A percentile compares a stretch with the other conserved stretches of the same genome.
These are phyloP conservation scores for Lordiphosa clarofinis DNA, from an alignment of 1,140 invertebrate genomes.

Conservation along the genomic window DNA sequence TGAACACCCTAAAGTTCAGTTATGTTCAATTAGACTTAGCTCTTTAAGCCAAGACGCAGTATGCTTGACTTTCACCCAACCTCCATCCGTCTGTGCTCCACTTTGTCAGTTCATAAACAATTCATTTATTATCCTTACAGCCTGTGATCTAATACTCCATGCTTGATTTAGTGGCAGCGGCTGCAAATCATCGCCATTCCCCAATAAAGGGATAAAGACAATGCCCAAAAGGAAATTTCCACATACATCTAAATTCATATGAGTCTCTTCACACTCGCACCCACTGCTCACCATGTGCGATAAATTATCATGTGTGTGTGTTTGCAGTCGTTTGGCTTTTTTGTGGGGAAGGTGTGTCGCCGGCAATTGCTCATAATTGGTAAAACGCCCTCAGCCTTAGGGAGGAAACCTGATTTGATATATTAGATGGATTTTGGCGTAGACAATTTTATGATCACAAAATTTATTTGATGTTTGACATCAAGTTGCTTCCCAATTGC, in stretches of 20 bases:
- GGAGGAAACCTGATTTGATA: slow-evolving; percentile 46
- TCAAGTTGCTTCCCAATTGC: slow-evolving; percentile 41
- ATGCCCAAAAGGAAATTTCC: slow-evolving; percentile 2
- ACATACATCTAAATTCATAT: slow-evolving; percentile 22
- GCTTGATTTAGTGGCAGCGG: slow-evolving; percentile 78
- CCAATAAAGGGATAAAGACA: slow-evolving; percentile 62
- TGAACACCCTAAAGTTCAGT: too few species aligned
- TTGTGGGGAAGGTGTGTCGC: slow-evolving; percentile 37
- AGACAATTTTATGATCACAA: slow-evolving; percentile 72
- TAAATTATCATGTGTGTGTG: slow-evolving; percentile 66
- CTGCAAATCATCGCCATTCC: slow-evolving; percentile 71
- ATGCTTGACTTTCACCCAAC: slow-evolving; percentile 12
- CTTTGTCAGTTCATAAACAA: slow-evolving; percentile 68
- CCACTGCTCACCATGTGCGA: slow-evolving; percentile 58
- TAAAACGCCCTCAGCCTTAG: slow-evolving; percentile 30
- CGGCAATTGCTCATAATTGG: slow-evolving; percentile 63
- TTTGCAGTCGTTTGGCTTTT: slow-evolving; percentile 2
- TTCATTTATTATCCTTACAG: slow-evolving; percentile 73
- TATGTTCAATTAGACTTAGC: too few species aligned
- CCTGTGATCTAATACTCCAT: slow-evolving; percentile 67
- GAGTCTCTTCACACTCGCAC: slow-evolving; percentile 13
- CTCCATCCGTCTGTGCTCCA: slow-evolving; percentile 9
- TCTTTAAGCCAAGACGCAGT: slow-evolving; percentile 25
- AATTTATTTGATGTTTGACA: slow-evolving; percentile 68
- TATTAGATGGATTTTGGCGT: slow-evolving; percentile 67